Evolutionary conservation across 2,113 vertebrate species (phyloP), one percentile per base, ranked within the genome.

Genomic region (Actenoides lindsayi): DNA sequence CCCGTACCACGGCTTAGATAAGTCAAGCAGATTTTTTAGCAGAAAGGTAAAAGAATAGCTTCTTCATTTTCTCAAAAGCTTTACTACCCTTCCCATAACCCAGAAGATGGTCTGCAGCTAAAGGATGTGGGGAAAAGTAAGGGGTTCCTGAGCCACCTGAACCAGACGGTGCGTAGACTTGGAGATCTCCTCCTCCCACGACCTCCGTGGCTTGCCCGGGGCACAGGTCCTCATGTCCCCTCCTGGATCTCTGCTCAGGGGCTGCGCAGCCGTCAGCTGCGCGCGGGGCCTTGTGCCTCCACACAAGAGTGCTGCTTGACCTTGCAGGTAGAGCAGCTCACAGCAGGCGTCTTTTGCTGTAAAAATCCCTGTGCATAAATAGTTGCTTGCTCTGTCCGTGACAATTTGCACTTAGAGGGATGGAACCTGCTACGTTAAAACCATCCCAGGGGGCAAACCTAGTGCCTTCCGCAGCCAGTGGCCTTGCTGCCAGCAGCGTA

Each of bases 361-460:
- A 21, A 19, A 67, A 44, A 73, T 59, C 28, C 89, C 73, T 9
- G 6, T 14, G 64, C 37, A 6, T n/a, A n/a, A 42, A 51, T 9
- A 57, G 12, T 17, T 3, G 0, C 44, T 54, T 51, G 30, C 81
- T 35, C 13, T 30, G 30, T 17, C 87, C 18, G 0, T 6, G n/a
- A 16, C 59, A 20, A 13, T 83, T 76, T 54, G 50, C 28, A 11
- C 20, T 50, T 14, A 18, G 46, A 57, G 53, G 35, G 83, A 27
- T 39, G 42, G 39, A 64, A 20, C 51, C 53, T 62, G 27, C 85
- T 62, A 6, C 1, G 0, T 41, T 77, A 37, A 82, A 64, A 41
- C 30, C 25, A 48, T 39, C 54, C 50, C 3, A 4, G 33, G 39
- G 27, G 13, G 13, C 30, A 51, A 67, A 51, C 13, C 2, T 14